Percentiles rank a stretch among this genome's conserved stretches.
These are phyloP conservation scores for Microtus ochrogaster DNA, from an alignment of 2,113 vertebrate species.

Conservation along the genomic window DNA sequence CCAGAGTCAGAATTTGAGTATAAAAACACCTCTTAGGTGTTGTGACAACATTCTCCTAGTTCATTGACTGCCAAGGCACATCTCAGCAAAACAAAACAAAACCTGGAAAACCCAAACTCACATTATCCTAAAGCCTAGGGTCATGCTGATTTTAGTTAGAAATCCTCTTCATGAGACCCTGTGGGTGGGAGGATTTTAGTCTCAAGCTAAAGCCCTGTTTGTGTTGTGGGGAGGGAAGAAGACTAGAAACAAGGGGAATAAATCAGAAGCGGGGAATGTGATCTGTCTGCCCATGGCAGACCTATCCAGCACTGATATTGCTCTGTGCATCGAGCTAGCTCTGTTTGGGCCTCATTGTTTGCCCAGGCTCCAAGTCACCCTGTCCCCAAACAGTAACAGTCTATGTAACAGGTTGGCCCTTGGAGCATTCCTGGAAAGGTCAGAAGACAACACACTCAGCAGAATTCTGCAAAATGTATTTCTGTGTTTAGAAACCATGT, in stretches of 20 bases:
- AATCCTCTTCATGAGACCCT: slow-evolving; percentile 20
- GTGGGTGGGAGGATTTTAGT: slow-evolving; percentile 6
- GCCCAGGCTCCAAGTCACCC: not conserved
- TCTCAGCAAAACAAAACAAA: slow-evolving; percentile 58
- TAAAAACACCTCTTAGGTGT: not conserved
- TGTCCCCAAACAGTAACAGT: not conserved
- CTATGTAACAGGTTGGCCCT: not conserved
- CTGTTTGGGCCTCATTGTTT: not conserved
- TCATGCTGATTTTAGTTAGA: slow-evolving; percentile 18
- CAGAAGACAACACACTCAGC: slow-evolving; percentile 46
- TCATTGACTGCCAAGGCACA: not conserved
- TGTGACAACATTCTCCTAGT: not conserved
- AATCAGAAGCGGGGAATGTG: slow-evolving; percentile 36
- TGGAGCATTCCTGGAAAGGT: slow-evolving; percentile 47
- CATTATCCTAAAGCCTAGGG: not conserved
- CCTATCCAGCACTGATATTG: not conserved
- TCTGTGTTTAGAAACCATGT: slow-evolving; percentile 44
- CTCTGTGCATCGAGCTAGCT: slow-evolving; percentile 43
- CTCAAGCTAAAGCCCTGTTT: not conserved
- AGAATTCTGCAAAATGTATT: slow-evolving; percentile 20
- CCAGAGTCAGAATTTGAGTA: not conserved
- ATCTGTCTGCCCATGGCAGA: slow-evolving; percentile 13
- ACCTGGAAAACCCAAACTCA: not conserved
- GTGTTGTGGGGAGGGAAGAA: not conserved
- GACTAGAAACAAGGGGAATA: not conserved